phyloP scores from a whole-genome alignment of 2,113 vertebrate genomes.

The Calypte anna region DNA sequence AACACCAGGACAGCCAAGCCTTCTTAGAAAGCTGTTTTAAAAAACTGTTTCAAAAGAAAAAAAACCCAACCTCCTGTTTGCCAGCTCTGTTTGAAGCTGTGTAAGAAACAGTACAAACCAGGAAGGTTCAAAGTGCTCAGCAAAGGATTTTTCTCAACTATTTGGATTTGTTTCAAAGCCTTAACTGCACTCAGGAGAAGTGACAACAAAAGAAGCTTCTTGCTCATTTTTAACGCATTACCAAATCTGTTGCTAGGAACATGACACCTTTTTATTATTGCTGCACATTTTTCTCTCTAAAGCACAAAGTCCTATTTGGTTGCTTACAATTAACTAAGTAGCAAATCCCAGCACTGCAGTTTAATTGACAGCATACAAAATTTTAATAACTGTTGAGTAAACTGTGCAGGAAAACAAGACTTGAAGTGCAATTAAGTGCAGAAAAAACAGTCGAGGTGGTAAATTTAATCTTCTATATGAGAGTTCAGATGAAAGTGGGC shows the following conservation, averaged over 20 bases:
- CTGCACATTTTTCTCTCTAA: neutral
- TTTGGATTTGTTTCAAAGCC: conserved; percentile 15
- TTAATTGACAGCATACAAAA: neutral
- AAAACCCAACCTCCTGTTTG: neutral
- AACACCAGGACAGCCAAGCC: neutral
- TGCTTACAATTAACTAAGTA: neutral
- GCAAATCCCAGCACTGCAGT: neutral
- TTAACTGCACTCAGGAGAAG: neutral
- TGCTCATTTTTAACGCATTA: conserved; percentile 5
- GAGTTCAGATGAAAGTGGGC: neutral
- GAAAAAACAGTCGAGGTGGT: neutral
- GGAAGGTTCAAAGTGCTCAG: neutral
- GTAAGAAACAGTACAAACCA: neutral
- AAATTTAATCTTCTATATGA: neutral
- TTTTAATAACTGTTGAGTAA: conserved; percentile 1
- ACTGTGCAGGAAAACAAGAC: neutral
- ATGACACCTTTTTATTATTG: neutral
- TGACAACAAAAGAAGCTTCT: conserved; percentile 2
- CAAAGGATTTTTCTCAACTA: neutral
- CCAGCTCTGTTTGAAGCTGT: neutral
- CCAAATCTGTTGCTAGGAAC: neutral
- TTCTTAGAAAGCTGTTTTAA: neutral
- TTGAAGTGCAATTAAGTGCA: neutral
- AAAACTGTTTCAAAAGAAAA: neutral
- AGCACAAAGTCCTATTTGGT: neutral